Percentiles rank a stretch among this genome's conserved stretches.
Conservation (phyloP, 2,888 invertebrate genomes). For the Drosophila antonietae region DNA sequence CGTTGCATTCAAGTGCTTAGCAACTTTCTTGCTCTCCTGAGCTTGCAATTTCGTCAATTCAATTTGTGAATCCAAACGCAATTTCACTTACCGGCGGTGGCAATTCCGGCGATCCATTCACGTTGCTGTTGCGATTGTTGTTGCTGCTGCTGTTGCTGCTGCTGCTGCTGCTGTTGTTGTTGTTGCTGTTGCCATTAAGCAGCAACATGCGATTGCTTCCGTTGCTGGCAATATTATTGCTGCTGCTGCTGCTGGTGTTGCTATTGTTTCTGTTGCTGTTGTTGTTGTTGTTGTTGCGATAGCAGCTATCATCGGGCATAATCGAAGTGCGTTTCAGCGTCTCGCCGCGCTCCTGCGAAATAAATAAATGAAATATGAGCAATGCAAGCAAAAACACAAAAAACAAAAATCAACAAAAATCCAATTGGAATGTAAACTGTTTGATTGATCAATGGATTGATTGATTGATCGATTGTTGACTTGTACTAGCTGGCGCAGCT, state of each 20-base stretch:
- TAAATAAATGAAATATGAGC: not conserved
- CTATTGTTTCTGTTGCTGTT: slow-evolving; percentile 34
- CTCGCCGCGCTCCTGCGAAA: slow-evolving; percentile 82
- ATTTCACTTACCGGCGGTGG: slow-evolving; percentile 80
- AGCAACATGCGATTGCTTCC: slow-evolving; percentile 56
- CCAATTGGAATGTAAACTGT: slow-evolving; percentile 2
- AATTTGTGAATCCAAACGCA: slow-evolving; percentile 3
- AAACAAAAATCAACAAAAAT: too few species aligned
- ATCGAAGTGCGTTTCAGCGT: slow-evolving; percentile 82
- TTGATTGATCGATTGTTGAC: slow-evolving; percentile 7
- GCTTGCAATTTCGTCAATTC: not conserved
- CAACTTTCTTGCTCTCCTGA: not conserved
- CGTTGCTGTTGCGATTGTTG: slow-evolving; percentile 27
- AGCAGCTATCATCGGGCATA: slow-evolving; percentile 83
- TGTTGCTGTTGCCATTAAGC: slow-evolving; percentile 54
- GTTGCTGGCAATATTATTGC: slow-evolving; percentile 39
- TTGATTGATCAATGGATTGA: slow-evolving; percentile 6
- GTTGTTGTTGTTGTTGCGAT: slow-evolving; percentile 68
- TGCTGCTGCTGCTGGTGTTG: slow-evolving; percentile 32
- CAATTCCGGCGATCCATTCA: slow-evolving; percentile 58
- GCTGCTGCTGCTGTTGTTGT: slow-evolving; percentile 28
- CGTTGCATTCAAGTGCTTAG: not conserved
- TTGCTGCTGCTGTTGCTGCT: slow-evolving; percentile 30
- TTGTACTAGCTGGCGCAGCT: not conserved
- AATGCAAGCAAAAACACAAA: not conserved